A percentile compares a stretch with the other conserved stretches of the same genome.
Conservation (phyloP, 2,797 vertebrate genomes). For the Neosilurus mollespiculum region DNA sequence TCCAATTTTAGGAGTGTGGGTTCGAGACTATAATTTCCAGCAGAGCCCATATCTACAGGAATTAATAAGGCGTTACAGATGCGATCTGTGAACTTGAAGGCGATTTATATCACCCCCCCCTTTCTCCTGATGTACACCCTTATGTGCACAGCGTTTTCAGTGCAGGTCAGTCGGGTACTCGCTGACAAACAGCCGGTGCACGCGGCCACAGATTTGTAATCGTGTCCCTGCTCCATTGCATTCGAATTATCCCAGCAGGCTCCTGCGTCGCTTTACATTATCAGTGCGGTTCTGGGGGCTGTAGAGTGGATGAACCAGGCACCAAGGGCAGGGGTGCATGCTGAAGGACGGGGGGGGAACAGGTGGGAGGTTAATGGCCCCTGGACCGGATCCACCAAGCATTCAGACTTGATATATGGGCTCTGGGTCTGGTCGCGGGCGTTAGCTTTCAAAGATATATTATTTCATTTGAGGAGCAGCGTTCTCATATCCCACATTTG, state of each 20-base stretch:
- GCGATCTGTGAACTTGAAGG: slow-evolving; percentile 72
- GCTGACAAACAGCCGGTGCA: slow-evolving; percentile 88
- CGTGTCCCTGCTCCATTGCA: slow-evolving; percentile 93
- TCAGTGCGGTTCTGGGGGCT: slow-evolving; percentile 22
- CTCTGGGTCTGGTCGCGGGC: slow-evolving; percentile 87
- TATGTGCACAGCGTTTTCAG: slow-evolving; percentile 52
- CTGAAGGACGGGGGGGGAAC: slow-evolving; percentile 95
- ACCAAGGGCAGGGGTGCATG: slow-evolving; percentile 92
- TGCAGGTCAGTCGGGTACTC: slow-evolving; percentile 80
- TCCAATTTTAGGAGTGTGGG: slow-evolving; percentile 65
- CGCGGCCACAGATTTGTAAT: slow-evolving; percentile 97
- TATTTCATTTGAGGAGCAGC: slow-evolving; percentile 99
- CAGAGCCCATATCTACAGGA: slow-evolving; percentile 68
- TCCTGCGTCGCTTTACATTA: slow-evolving; percentile 75
- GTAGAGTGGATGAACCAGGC: slow-evolving; percentile 78
- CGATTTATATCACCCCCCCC: slow-evolving; percentile 57
- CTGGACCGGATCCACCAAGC: slow-evolving; percentile 97
- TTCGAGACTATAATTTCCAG: slow-evolving; percentile 62
- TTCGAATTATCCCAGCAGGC: slow-evolving; percentile 94
- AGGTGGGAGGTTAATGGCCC: slow-evolving; percentile 99
- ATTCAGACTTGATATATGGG: slow-evolving; percentile 99
- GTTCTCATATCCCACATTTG: slow-evolving; percentile 91
- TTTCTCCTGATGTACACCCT: slow-evolving; percentile 12
- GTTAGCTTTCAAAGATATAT: slow-evolving; percentile 99
- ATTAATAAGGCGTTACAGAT: slow-evolving; percentile 75